A percentile compares a stretch with the other conserved stretches of the same genome.
These are phyloP conservation scores for Nerophis ophidion DNA, from an alignment of 2,113 vertebrate genomes.

Conservation along the genomic window DNA sequence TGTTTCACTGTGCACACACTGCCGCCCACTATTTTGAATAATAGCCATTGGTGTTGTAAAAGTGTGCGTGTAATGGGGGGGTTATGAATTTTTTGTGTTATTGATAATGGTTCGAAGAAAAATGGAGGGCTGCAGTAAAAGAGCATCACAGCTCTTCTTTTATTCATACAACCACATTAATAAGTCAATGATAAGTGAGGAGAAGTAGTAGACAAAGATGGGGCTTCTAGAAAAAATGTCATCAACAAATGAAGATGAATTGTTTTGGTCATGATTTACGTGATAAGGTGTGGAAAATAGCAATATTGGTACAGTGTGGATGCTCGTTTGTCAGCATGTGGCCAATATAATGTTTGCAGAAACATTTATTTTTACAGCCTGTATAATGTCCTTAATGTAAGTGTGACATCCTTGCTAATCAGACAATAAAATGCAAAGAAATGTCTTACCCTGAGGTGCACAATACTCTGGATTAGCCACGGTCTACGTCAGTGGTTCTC, in stretches of 20 bases:
- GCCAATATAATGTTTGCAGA: too few relatives aligned
- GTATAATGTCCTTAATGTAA: too few relatives aligned
- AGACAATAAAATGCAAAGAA: too few relatives aligned
- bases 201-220: constrained; percentile 13
- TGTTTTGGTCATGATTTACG: not conserved
- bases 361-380: too few relatives aligned
- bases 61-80: not conserved
- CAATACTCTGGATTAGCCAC: too few relatives aligned
- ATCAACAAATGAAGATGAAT: not conserved
- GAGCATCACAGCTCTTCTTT: constrained; percentile 12
- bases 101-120: constrained; percentile 25
- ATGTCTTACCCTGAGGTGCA: too few relatives aligned
- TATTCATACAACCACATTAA: constrained; percentile 33
- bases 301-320: too few relatives aligned
- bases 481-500: too few relatives aligned
- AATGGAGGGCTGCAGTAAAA: constrained; percentile 7
- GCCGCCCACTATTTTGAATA: constrained; percentile 10
- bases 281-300: too few relatives aligned
- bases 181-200: constrained; percentile 9
- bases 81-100: constrained; percentile 32
- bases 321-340: too few relatives aligned
- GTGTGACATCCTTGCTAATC: too few relatives aligned
- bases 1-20: constrained; percentile 26
- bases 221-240: not conserved
- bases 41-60: constrained; percentile 24